phyloP scores from a whole-genome alignment of 2,797 vertebrate species.

The Sebastes vulpes region DNA sequence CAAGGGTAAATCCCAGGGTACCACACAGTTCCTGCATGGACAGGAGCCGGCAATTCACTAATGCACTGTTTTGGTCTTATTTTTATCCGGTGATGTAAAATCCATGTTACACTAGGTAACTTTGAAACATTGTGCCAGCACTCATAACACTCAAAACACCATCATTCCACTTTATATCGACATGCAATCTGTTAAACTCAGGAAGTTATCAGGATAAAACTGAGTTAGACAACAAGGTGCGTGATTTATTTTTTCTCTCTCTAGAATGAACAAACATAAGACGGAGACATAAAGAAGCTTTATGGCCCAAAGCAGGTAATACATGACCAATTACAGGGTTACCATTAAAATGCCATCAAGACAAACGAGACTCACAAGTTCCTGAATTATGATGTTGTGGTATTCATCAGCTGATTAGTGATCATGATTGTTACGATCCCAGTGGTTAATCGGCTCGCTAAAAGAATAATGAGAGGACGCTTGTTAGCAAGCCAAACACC shows the following conservation, averaged over 20 bases:
- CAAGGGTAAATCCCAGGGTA: constrained; percentile 68
- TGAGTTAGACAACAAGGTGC: not conserved
- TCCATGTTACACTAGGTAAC: constrained; percentile 41
- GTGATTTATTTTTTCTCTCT: not conserved
- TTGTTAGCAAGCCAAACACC: constrained; percentile 80
- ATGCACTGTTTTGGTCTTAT: constrained; percentile 50
- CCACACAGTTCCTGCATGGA: constrained; percentile 42
- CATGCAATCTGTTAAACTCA: not conserved
- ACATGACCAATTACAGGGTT: constrained; percentile 24
- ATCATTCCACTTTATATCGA: not conserved
- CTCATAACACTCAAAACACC: not conserved
- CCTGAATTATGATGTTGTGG: constrained; percentile 62
- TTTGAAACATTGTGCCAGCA: constrained; percentile 16
- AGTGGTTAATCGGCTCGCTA: constrained; percentile 72
- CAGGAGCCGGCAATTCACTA: constrained; percentile 45
- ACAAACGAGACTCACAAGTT: constrained; percentile 27
- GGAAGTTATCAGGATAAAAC: not conserved
- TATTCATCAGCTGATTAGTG: constrained; percentile 72
- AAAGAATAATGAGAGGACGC: constrained; percentile 80
- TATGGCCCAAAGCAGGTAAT: constrained; percentile 16
- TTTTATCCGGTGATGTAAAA: constrained; percentile 63
- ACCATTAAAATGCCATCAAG: constrained; percentile 32
- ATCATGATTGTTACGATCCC: constrained; percentile 61
- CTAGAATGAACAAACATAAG: not conserved
- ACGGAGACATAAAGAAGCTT: constrained; percentile 9